A percentile compares a stretch with the other conserved stretches of the same genome.
Evolutionary conservation across 2,888 invertebrate species (phyloP).

Genomic region (Globia sparganii): DNA sequence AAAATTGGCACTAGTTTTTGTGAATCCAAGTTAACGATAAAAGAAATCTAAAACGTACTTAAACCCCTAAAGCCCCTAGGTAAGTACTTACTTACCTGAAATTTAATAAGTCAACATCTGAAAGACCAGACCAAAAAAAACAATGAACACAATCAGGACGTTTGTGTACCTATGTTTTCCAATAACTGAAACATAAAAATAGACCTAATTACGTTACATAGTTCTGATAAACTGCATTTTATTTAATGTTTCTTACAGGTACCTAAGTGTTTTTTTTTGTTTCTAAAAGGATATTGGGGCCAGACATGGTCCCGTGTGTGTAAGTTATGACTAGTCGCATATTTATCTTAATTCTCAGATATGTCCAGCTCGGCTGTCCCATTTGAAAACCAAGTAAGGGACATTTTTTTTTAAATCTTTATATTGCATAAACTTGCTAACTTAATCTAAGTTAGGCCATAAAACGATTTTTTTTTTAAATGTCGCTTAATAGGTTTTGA

Average conservation of each 20-base stretch:
- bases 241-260: neutral
- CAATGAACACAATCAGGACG: no score
- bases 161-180: neutral
- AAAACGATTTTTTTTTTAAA: no score
- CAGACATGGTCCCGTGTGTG: neutral
- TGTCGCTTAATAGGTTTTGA: no score
- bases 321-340: neutral
- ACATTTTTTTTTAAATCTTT: no score
- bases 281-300: conserved; percentile 1
- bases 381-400: no score
- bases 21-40: neutral
- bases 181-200: neutral
- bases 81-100: no score
- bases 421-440: no score
- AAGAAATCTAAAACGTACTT: neutral
- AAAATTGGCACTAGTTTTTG: neutral
- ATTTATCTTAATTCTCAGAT: neutral
- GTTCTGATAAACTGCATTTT: no score
- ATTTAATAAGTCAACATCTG: neutral
- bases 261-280: no score
- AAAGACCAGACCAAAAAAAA: neutral
- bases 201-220: neutral
- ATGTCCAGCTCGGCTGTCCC: no score
- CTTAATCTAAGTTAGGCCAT: no score
- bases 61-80: no score